Percentiles rank a stretch among this genome's conserved stretches.
These are phyloP conservation scores for Bombus confusus DNA, from an alignment of 1,140 invertebrate species.

Conservation along the genomic window DNA sequence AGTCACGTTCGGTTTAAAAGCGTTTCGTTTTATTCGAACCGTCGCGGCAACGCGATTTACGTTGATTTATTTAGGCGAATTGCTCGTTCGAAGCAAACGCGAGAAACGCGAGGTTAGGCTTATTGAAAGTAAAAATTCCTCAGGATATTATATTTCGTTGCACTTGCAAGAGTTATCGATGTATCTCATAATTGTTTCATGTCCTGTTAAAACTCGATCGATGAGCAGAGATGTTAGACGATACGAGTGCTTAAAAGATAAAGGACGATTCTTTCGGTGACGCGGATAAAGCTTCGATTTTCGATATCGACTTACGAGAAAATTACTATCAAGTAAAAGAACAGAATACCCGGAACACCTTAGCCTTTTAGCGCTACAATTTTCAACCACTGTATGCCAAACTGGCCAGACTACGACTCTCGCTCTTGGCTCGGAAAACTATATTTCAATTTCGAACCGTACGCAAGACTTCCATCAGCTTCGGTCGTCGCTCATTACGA, in stretches of 20 bases:
- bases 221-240: neutral
- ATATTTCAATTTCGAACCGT: neutral
- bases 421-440: neutral
- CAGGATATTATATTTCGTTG: neutral
- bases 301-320: neutral
- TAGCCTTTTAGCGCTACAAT: neutral
- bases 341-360: neutral
- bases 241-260: too few relatives aligned
- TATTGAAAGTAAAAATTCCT: neutral
- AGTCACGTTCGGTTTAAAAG: neutral
- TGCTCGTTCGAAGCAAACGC: neutral
- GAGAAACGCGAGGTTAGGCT: neutral
- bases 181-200: too few relatives aligned
- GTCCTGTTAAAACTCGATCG: neutral
- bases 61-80: neutral
- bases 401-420: neutral
- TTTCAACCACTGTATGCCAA: neutral
- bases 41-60: neutral
- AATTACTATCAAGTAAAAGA: neutral
- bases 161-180: neutral
- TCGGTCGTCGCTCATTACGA: neutral
- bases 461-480: neutral
- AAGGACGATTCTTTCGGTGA: too few relatives aligned
- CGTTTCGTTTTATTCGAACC: neutral
- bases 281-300: too few relatives aligned